Evolutionary conservation across 2,888 invertebrate genomes (phyloP).

Genomic region (Trissolcus japonicus): DNA sequence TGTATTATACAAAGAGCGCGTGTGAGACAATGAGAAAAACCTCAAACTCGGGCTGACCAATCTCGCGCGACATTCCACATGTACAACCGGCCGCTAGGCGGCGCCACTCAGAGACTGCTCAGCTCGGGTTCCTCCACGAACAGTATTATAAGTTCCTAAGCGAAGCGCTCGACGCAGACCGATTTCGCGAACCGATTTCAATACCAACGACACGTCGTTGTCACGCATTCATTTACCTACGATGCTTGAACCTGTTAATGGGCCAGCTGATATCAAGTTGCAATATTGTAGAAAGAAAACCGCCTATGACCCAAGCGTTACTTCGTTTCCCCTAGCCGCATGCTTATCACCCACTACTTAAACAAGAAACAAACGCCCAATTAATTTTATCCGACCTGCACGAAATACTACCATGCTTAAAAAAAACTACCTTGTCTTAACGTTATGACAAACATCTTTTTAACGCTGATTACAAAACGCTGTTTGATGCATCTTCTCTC

Average conservation of each 20-base stretch:
- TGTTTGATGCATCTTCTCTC: no score
- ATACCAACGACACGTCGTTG: background rate
- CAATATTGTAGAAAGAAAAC: no score
- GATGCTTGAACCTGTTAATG: background rate
- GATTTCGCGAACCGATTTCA: conserved; percentile 14
- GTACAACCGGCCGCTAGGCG: conserved; percentile 47
- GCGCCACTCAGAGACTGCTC: conserved; percentile 43
- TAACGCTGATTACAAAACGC: no score
- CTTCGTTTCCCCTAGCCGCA: no score
- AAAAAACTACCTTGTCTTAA: no score
- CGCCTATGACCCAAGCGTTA: no score
- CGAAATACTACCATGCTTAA: no score
- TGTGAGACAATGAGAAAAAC: conserved; percentile 12
- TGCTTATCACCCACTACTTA: conserved; percentile 1
- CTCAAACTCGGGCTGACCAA: conserved; percentile 14
- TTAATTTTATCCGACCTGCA: conserved; percentile 9
- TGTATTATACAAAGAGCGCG: conserved; percentile 12
- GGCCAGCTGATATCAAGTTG: background rate
- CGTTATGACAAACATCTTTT: no score
- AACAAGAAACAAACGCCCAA: conserved; percentile 1
- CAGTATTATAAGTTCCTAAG: conserved; percentile 75
- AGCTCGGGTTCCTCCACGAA: conserved; percentile 64
- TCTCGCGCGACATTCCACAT: conserved; percentile 31
- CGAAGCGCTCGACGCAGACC: conserved; percentile 51
- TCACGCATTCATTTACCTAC: background rate